Conservation (phyloP, 2,797 vertebrate genomes). For the Xerus rutilus region DNA sequence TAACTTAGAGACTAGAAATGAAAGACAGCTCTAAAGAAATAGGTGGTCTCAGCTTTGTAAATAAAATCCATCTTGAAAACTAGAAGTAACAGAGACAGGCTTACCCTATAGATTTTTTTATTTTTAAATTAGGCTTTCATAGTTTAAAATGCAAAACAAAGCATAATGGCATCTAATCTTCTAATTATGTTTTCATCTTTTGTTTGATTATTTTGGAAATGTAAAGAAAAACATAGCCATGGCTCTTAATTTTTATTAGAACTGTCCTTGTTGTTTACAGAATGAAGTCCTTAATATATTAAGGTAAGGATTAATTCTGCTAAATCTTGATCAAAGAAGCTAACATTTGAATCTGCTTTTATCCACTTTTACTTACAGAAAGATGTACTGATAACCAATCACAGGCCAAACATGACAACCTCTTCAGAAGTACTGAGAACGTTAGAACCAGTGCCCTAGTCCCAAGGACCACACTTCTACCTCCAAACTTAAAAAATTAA, state of each 20-base stretch:
- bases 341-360: background rate
- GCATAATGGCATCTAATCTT: background rate
- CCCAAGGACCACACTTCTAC: background rate
- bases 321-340: background rate
- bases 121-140: background rate
- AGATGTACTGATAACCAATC: background rate
- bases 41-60: background rate
- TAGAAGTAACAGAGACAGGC: background rate
- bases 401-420: too few relatives aligned
- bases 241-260: background rate
- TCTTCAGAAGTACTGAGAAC: too few relatives aligned
- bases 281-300: background rate
- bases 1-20: background rate
- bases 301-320: background rate
- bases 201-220: background rate
- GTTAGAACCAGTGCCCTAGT: background rate
- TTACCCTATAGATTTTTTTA: background rate
- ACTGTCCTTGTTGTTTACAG: too few relatives aligned
- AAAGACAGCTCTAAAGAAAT: background rate
- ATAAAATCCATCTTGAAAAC: slow-evolving; percentile 26
- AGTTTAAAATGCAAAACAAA: background rate
- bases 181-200: background rate
- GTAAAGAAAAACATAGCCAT: background rate
- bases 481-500: background rate
- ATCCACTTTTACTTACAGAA: background rate